These are phyloP conservation scores for Agrotis clavis DNA, from an alignment of 2,888 invertebrate species.

Conservation along the genomic window DNA sequence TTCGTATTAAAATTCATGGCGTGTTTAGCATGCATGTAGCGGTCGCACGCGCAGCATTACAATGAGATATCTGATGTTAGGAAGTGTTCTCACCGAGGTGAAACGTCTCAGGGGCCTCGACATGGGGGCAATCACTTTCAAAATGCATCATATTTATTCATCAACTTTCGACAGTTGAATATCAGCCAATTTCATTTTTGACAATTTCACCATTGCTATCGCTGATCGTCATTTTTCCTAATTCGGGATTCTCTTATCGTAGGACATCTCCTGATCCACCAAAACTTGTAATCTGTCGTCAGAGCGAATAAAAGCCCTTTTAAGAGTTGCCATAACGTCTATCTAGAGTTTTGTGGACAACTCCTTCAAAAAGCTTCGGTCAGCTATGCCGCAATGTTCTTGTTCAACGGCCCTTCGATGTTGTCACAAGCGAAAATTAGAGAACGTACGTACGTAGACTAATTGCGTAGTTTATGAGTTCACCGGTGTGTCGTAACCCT, in stretches of 20 bases:
- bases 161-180: not conserved
- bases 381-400: not conserved
- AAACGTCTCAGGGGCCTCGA: not conserved
- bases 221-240: not conserved
- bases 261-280: not conserved
- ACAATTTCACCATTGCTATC: not conserved
- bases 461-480: constrained; percentile 6
- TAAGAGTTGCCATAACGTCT: not conserved
- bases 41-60: constrained; percentile 74
- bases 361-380: not conserved
- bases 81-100: constrained; percentile 28
- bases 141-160: not conserved
- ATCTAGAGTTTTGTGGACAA: not conserved
- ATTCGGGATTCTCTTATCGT: not conserved
- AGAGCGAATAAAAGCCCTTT: not conserved
- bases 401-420: not conserved
- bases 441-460: not conserved
- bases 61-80: constrained; percentile 68
- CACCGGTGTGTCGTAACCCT: constrained; percentile 53
- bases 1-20: constrained; percentile 65
- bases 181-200: not conserved
- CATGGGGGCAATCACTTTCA: not conserved
- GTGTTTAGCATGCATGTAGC: constrained; percentile 63
- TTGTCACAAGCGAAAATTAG: constrained; percentile 3
- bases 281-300: not conserved